phyloP scores from a whole-genome alignment of 1,140 invertebrate species.

The Globodera rostochiensis region DNA sequence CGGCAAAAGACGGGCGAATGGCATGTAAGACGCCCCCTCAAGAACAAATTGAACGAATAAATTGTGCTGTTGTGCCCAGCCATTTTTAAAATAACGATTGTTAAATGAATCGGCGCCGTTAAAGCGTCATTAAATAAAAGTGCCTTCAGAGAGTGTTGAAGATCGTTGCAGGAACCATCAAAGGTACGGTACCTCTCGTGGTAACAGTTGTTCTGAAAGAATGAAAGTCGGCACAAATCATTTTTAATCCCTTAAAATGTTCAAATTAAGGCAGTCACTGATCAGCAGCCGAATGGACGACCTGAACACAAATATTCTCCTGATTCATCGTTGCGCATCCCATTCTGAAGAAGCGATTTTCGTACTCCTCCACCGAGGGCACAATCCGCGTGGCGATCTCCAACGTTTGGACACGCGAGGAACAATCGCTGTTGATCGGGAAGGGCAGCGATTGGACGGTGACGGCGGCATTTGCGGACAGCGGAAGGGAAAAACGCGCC shows the following conservation, averaged over 20 bases:
- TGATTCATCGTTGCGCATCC: slow-evolving; percentile 49
- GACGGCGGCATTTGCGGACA: neutral
- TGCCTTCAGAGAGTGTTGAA: slow-evolving; percentile 39
- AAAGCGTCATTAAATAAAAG: neutral
- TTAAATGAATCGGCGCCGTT: neutral
- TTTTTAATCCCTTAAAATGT: neutral
- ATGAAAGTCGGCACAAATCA: neutral
- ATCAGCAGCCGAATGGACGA: neutral
- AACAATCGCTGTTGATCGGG: slow-evolving; percentile 18
- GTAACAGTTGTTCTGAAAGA: slow-evolving; percentile 40
- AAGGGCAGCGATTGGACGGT: slow-evolving; percentile 13
- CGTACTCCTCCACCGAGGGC: slow-evolving; percentile 41
- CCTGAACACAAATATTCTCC: slow-evolving; percentile 39
- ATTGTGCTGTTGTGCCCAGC: neutral
- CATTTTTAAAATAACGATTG: neutral
- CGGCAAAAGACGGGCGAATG: slow-evolving; percentile 42
- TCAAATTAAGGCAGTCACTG: neutral
- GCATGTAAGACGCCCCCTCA: slow-evolving; percentile 48
- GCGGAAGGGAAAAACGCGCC: neutral
- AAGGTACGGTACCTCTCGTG: slow-evolving; percentile 46
- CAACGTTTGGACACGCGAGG: slow-evolving; percentile 27
- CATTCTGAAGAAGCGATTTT: slow-evolving; percentile 30
- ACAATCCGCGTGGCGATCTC: slow-evolving; percentile 44
- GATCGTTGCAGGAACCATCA: slow-evolving; percentile 54
- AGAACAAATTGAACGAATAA: slow-evolving; percentile 1